Evolutionary conservation across 1,140 invertebrate genomes (phyloP).

Genomic region (Asbolus verrucosus): DNA sequence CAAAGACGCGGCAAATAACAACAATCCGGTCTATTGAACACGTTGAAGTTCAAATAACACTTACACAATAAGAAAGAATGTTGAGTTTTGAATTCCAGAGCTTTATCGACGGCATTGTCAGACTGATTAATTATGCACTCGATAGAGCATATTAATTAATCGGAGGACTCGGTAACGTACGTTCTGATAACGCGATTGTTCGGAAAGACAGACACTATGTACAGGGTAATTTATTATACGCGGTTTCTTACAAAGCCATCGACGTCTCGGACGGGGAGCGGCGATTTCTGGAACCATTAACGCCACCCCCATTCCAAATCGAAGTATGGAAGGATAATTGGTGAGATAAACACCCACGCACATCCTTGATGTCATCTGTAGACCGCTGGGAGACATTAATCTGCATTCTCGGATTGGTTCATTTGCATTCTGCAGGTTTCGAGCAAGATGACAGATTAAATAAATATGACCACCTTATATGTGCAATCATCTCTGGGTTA

Average conservation of each 20-base stretch:
- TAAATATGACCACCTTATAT: constrained; percentile 10
- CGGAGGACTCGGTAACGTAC: constrained; percentile 8
- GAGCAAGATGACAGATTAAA: constrained; percentile 27
- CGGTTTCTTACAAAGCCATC: constrained; percentile 33
- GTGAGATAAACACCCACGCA: constrained; percentile 32
- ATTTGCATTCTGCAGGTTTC: constrained; percentile 37
- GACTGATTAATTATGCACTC: constrained; percentile 36
- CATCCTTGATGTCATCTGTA: constrained; percentile 29
- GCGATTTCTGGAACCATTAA: constrained; percentile 1
- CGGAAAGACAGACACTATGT: constrained; percentile 17
- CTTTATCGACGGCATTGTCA: constrained; percentile 24
- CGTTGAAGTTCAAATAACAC: constrained; percentile 24
- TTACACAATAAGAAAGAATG: constrained; percentile 31
- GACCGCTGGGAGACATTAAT: constrained; percentile 6
- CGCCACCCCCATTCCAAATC: constrained; percentile 11
- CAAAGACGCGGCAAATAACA: constrained; percentile 28
- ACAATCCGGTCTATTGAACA: constrained; percentile 34
- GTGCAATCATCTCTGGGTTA: too few species aligned
- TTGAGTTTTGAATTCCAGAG: constrained; percentile 32
- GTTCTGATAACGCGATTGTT: constrained; percentile 28
- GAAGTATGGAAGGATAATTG: constrained; percentile 17
- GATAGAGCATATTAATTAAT: constrained; percentile 36
- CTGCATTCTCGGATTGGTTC: constrained; percentile 20
- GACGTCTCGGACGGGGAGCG: neutral
- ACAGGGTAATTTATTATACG: constrained; percentile 21